Conservation (phyloP, 37 sponge, comb jelly and placozoan genomes). For the Spongilla lacustris region DNA sequence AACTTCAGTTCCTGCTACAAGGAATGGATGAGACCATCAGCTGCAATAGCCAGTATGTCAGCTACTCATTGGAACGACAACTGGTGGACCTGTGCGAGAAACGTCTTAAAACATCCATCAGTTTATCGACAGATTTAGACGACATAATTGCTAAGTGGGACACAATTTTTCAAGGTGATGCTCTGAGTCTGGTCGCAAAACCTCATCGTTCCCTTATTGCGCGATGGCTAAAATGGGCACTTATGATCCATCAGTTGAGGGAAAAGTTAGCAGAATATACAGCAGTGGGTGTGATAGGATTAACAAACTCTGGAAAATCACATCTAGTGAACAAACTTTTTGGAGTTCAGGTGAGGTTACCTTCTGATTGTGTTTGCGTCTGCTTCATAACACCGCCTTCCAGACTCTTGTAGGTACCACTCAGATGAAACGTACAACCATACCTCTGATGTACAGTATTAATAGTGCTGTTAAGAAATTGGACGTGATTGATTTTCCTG, state of each 20-base stretch:
- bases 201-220: constrained; percentile 61
- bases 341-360: constrained; percentile 33
- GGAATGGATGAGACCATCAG: constrained; percentile 45
- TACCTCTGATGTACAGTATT: constrained; percentile 75
- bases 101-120: constrained; percentile 17
- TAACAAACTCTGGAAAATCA: constrained; percentile 77
- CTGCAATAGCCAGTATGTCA: constrained; percentile 65
- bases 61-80: constrained; percentile 75
- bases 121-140: constrained; percentile 20
- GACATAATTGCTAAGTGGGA: constrained; percentile 44
- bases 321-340: constrained; percentile 54
- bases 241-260: constrained; percentile 55
- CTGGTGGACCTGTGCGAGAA: constrained; percentile 48
- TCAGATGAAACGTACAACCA: constrained; percentile 62
- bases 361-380: neutral
- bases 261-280: constrained; percentile 69
- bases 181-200: constrained; percentile 46
- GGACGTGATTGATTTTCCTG: constrained; percentile 82
- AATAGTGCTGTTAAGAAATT: constrained; percentile 42
- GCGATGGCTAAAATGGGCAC: constrained; percentile 73
- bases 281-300: constrained; percentile 61
- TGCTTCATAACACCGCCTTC: neutral
- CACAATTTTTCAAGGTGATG: constrained; percentile 41
- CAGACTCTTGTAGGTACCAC: constrained; percentile 64
- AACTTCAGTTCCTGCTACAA: constrained; percentile 64